phyloP scores from a whole-genome alignment of 2,797 vertebrate species.

The Anabas testudineus region DNA sequence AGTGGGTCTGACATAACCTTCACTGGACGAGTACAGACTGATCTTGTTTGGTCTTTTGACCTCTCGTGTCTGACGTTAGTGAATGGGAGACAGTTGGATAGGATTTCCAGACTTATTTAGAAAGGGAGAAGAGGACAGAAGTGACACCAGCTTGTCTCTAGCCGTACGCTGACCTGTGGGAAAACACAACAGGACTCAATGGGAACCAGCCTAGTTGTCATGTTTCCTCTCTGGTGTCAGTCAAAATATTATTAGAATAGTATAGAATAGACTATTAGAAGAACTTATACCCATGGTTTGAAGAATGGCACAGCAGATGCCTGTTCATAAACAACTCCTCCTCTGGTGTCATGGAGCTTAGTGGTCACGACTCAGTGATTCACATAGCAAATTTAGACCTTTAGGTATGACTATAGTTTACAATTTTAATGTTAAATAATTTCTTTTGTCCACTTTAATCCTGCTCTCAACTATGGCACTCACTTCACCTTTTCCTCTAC shows the following conservation, averaged over 20 bases:
- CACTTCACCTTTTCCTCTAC: neutral
- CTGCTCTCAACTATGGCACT: neutral
- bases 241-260: slow-evolving; percentile 2
- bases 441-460: neutral
- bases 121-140: neutral
- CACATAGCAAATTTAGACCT: neutral
- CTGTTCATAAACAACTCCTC: slow-evolving; percentile 47
- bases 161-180: slow-evolving; percentile 1
- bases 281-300: slow-evolving; percentile 27
- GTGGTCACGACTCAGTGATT: neutral
- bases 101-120: slow-evolving; percentile 41
- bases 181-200: neutral
- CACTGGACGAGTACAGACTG: neutral
- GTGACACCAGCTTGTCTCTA: no score
- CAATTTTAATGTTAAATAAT: neutral
- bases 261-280: no score
- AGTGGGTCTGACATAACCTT: slow-evolving; percentile 2
- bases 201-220: slow-evolving; percentile 2
- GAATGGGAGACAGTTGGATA: slow-evolving; percentile 43
- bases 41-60: slow-evolving; percentile 38
- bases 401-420: neutral
- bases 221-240: neutral
- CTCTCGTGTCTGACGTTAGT: slow-evolving; percentile 12
- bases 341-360: neutral
- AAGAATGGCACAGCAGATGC: slow-evolving; percentile 19